A percentile compares a stretch with the other conserved stretches of the same genome.
Evolutionary conservation across 1,140 invertebrate species (phyloP).

Genomic region (Hypothenemus hampei): DNA sequence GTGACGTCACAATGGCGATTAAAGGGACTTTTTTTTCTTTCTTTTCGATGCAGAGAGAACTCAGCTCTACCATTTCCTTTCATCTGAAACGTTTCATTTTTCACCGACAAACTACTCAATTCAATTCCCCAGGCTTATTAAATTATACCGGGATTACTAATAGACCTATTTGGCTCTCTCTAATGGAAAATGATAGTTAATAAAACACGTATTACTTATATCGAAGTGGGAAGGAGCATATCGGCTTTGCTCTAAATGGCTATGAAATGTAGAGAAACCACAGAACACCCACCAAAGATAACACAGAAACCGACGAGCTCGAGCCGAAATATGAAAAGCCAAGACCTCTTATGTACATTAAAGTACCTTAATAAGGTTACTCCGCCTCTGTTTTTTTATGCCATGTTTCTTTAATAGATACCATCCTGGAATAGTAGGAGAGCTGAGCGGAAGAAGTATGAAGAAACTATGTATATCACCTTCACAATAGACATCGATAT

Average conservation of each 20-base stretch:
- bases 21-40: constrained; percentile 12
- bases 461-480: too few relatives aligned
- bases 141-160: too few relatives aligned
- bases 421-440: too few relatives aligned
- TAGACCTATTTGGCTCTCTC: neutral
- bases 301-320: constrained; percentile 7
- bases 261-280: constrained; percentile 15
- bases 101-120: too few relatives aligned
- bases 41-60: neutral
- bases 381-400: too few relatives aligned
- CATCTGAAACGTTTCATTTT: too few relatives aligned
- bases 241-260: constrained; percentile 1
- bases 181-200: constrained; percentile 9
- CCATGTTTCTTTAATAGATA: too few relatives aligned
- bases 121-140: too few relatives aligned
- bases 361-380: too few relatives aligned
- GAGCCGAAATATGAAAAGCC: constrained; percentile 17
- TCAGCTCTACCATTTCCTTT: neutral
- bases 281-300: constrained; percentile 13
- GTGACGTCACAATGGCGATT: constrained; percentile 13
- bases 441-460: too few relatives aligned
- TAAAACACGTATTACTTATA: constrained; percentile 10
- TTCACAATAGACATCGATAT: constrained; percentile 14
- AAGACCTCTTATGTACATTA: constrained; percentile 23
- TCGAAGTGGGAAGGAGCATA: constrained; percentile 7